Base-by-base conservation (phyloP, 2,797 vertebrate genomes). In the Nasua narica region DNA sequence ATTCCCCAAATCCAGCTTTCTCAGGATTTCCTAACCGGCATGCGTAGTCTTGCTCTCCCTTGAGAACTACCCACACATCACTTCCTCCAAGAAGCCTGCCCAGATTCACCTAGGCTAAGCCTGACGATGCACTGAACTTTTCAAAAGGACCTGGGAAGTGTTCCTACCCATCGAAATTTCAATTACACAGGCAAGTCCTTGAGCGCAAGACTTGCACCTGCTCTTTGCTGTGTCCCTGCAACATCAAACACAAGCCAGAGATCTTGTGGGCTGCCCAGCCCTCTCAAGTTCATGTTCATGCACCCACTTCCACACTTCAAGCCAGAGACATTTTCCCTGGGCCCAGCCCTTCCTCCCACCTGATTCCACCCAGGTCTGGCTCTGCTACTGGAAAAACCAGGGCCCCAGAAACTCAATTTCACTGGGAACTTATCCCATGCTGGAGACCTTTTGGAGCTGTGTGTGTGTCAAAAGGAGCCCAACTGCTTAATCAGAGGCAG, bases 331-430 rank as follows among this genome's bases (percentile, higher is more conserved):
- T 27, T 69, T 50, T 8, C 52, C 60, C 62, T 19, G 40, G 56
- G n/a, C 27, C 46, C 60, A 69, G 50, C 21, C 84, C 79, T 97
- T 93, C 54, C 60, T 90, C 67, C 78, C 32, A 90, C 76, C 65
- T 81, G 56, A 18, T 81, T 92, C 82, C 81, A 88, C 25, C 1
- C 40, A 90, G 40, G 40, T 48, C 92, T 97, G 87, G 81, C 82
- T 95, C 87, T 87, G 60, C 50, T 48, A 50, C 40, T 79, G n/a
- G 58, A 79, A 94, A 86, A 91, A 77, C 56, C 10, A n/a, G 67
- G 67, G 69, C 11, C 76, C 56, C 60, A 48, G 84, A 48, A 87
- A 91, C 32, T 94, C 56, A 72, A 21, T 94, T 94, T 96, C 79
- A 87, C 46, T 88, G 90, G 84, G 76, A 87, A 91, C 35, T 50